These are phyloP conservation scores for Idaea biselata DNA, from an alignment of 2,888 invertebrate genomes.

Conservation along the genomic window DNA sequence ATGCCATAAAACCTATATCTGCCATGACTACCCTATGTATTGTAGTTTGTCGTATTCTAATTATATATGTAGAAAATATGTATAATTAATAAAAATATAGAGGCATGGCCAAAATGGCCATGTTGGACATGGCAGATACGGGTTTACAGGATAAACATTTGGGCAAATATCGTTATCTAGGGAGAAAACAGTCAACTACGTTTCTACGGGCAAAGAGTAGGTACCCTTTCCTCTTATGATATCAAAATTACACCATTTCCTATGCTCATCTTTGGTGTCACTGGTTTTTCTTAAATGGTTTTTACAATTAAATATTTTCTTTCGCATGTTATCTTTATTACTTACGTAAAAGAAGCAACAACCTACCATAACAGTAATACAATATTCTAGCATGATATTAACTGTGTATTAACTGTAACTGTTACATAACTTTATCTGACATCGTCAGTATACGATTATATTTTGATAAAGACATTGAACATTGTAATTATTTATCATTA, in stretches of 20 bases:
- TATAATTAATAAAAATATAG: no score
- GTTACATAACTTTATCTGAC: neutral
- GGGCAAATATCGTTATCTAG: no score
- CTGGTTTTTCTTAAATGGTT: neutral
- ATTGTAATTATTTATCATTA: neutral
- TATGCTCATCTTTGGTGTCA: neutral
- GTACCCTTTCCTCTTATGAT: neutral
- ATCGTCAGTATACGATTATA: constrained; percentile 6
- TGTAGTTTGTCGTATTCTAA: no score
- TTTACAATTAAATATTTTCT: neutral
- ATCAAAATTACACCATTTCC: neutral
- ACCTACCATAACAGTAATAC: neutral
- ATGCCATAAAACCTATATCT: no score
- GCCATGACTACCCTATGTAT: no score
- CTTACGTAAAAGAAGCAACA: neutral
- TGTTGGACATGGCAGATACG: no score
- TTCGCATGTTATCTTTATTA: neutral
- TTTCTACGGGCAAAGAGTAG: no score
- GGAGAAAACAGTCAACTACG: no score
- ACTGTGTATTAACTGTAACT: neutral
- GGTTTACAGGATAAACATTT: no score
- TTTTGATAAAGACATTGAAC: neutral
- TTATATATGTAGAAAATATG: no score
- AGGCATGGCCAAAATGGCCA: no score
- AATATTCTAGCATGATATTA: neutral